These are phyloP conservation scores for Lochmaea capreae DNA, from an alignment of 2,888 invertebrate species.

Conservation along the genomic window DNA sequence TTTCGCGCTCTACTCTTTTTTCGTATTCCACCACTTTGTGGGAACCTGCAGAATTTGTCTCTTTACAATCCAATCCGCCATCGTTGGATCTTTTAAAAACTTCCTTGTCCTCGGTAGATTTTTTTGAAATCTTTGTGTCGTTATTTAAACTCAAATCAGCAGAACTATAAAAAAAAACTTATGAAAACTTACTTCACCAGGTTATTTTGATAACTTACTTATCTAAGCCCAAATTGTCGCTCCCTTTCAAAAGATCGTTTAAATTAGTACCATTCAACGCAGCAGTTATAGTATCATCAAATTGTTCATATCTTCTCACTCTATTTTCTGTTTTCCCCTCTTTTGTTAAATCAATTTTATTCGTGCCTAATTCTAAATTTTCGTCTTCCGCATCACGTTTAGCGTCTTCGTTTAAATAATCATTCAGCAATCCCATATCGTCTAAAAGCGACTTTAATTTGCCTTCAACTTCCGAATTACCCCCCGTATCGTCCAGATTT, in stretches of 20 bases:
- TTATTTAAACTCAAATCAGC: neutral
- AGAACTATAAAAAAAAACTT: neutral
- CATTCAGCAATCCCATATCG: slow-evolving; percentile 57
- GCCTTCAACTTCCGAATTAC: slow-evolving; percentile 46
- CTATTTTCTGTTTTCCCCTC: slow-evolving; percentile 36
- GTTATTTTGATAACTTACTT: neutral
- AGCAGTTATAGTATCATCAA: neutral
- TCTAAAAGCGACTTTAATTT: slow-evolving; percentile 52
- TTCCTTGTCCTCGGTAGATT: neutral
- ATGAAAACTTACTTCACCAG: no score
- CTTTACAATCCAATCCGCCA: slow-evolving; percentile 5
- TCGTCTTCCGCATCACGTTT: slow-evolving; percentile 52
- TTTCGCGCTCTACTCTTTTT: slow-evolving; percentile 52
- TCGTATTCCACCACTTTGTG: slow-evolving; percentile 44
- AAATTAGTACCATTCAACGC: neutral
- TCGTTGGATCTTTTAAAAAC: slow-evolving; percentile 18
- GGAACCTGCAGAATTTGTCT: neutral
- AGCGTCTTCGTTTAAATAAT: slow-evolving; percentile 45
- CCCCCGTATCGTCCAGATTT: neutral
- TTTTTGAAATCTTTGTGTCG: neutral
- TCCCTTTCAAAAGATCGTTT: neutral
- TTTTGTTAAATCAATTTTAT: slow-evolving; percentile 49
- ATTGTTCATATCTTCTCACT: slow-evolving; percentile 25
- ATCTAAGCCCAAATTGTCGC: neutral
- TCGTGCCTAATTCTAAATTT: slow-evolving; percentile 50